These are phyloP conservation scores for Plutella xylostella DNA, from an alignment of 2,888 invertebrate genomes.

Conservation along the genomic window DNA sequence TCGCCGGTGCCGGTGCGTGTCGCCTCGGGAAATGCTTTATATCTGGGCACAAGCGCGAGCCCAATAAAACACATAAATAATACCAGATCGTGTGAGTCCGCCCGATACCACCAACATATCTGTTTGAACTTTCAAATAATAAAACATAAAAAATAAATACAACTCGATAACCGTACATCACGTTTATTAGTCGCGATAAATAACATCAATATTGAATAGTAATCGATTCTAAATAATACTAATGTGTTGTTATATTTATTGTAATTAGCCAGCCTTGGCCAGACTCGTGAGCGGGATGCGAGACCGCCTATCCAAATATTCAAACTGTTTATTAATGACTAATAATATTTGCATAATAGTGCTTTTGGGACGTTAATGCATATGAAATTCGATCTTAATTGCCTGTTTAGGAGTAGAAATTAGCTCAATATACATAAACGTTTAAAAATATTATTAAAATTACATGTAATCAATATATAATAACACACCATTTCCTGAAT, in stretches of 20 bases:
- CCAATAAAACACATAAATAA: slow-evolving; percentile 63
- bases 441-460: slow-evolving; percentile 35
- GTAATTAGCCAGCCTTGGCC: slow-evolving; percentile 45
- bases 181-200: slow-evolving; percentile 64
- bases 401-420: slow-evolving; percentile 54
- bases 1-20: no score
- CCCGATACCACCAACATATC: slow-evolving; percentile 46
- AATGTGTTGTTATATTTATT: slow-evolving; percentile 64
- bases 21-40: slow-evolving; percentile 61
- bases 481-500: slow-evolving; percentile 15
- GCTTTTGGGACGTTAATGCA: slow-evolving; percentile 46
- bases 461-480: slow-evolving; percentile 43
- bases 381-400: slow-evolving; percentile 62
- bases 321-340: slow-evolving; percentile 63
- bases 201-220: slow-evolving; percentile 56
- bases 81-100: slow-evolving; percentile 52
- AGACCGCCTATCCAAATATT: slow-evolving; percentile 48
- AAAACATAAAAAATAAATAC: slow-evolving; percentile 15
- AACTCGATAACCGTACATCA: slow-evolving; percentile 58
- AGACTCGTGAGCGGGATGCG: no score
- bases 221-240: slow-evolving; percentile 44
- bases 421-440: slow-evolving; percentile 47
- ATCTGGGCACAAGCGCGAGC: slow-evolving; percentile 37
- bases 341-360: slow-evolving; percentile 66
- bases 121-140: slow-evolving; percentile 34